phyloP scores from a whole-genome alignment of 2,888 invertebrate species.

The Seira sanloemensis region DNA sequence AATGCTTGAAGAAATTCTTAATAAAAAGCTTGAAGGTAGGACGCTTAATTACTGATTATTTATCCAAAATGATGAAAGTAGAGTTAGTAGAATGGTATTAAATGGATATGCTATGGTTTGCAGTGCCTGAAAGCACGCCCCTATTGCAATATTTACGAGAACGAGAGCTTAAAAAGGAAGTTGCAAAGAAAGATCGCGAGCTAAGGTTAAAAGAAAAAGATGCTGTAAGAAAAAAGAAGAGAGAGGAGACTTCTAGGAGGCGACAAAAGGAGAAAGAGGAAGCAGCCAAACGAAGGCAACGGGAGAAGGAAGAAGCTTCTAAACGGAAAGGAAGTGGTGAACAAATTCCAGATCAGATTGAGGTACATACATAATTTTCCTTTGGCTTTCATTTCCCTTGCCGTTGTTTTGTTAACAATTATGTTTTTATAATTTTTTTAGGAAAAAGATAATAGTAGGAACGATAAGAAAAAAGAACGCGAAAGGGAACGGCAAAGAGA shows the following conservation, averaged over 20 bases:
- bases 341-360: neutral
- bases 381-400: too few relatives aligned
- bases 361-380: too few relatives aligned
- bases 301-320: slow-evolving; percentile 58
- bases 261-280: slow-evolving; percentile 74
- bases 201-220: slow-evolving; percentile 76
- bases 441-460: slow-evolving; percentile 10
- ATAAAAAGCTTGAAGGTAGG: slow-evolving; percentile 80
- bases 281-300: slow-evolving; percentile 18
- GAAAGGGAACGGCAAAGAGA: slow-evolving; percentile 44
- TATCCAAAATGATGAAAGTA: too few relatives aligned
- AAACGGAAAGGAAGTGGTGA: slow-evolving; percentile 45
- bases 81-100: too few relatives aligned
- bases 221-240: slow-evolving; percentile 74
- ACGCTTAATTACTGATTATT: too few relatives aligned
- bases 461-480: slow-evolving; percentile 33
- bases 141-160: slow-evolving; percentile 53
- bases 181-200: slow-evolving; percentile 74
- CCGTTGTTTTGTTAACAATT: too few relatives aligned
- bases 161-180: slow-evolving; percentile 75
- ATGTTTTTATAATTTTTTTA: neutral
- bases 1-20: slow-evolving; percentile 82
- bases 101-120: too few relatives aligned
- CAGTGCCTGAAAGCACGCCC: slow-evolving; percentile 61
- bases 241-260: slow-evolving; percentile 75